Base-by-base conservation (phyloP, 2,888 invertebrate genomes). In the Lymantria dispar region DNA sequence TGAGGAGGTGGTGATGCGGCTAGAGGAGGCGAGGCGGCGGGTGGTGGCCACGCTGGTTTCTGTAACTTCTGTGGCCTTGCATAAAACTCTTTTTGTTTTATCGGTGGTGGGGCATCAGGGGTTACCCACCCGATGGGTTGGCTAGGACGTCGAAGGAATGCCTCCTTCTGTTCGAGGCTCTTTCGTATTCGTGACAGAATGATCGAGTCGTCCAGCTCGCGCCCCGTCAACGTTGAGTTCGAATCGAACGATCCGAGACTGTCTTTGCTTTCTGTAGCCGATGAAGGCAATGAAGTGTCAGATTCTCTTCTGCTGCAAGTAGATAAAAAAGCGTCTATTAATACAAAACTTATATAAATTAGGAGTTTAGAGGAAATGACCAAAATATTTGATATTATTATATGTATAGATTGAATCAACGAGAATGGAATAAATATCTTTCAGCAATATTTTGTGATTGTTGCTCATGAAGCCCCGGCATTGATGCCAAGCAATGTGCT, bases 161-260 rank as follows among this genome's bases (percentile, higher is more conserved):
- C 97, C 80, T 97, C 97, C 81, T 97, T 97, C 77, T 97, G 96
- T 77, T 97, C 97, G 72, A 96, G 94, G 74, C 96, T 97, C 80
- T 96, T 96, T 64, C 96, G 93, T 78, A 96, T 92, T 85, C 96
- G 93, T 60, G 94, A 94, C 92, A 96, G 94, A 70, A 94, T 94
- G 43, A 94, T 92, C 52, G 95, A 94, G 82, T 95, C 95, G 78
- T 95, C 95, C 59, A 94, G 91, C 66, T 94, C 94, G 72, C 93
- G 93, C 52, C 94, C 94, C 39, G 94, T 94, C 47, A 94, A 85
- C 45, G 94, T 94, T 48, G 94, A 94, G 73, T 92, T 93, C 45
- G 95, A 94, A 78, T 94, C 94, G 81, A 92, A 94, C 41, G 94
- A 94, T 60, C 93, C 93, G 61, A 94, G 88, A 74, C 94, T 94